Percentiles rank a stretch among this genome's conserved stretches.
These are phyloP conservation scores for Carterocephalus palaemon DNA, from an alignment of 2,888 invertebrate species.

Conservation along the genomic window DNA sequence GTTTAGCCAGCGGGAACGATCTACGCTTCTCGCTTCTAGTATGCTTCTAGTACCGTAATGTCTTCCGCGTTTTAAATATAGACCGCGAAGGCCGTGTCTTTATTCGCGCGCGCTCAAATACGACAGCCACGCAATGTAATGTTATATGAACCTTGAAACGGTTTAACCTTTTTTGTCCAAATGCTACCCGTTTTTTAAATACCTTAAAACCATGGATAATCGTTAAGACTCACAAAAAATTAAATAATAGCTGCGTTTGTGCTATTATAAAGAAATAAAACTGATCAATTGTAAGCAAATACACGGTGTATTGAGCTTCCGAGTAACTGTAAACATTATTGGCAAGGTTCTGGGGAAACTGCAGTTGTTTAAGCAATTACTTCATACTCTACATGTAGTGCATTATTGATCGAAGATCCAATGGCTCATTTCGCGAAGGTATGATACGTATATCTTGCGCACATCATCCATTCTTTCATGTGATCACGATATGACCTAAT, in stretches of 20 bases:
- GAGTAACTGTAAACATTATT: slow-evolving; percentile 13
- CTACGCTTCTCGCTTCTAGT: too few relatives aligned
- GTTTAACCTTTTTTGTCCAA: slow-evolving; percentile 33
- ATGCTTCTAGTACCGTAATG: slow-evolving; percentile 59
- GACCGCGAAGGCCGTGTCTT: slow-evolving; percentile 68
- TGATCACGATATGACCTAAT: slow-evolving; percentile 10
- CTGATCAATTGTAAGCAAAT: too few relatives aligned
- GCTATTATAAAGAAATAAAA: background rate
- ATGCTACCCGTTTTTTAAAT: slow-evolving; percentile 30
- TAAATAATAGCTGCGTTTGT: background rate
- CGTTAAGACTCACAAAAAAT: slow-evolving; percentile 17
- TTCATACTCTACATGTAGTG: background rate
- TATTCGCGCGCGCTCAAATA: slow-evolving; percentile 50
- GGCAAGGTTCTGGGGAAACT: slow-evolving; percentile 2
- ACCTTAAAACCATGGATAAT: slow-evolving; percentile 27
- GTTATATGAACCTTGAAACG: slow-evolving; percentile 54
- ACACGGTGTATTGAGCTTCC: background rate
- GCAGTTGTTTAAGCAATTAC: slow-evolving; percentile 4
- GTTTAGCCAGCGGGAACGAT: slow-evolving; percentile 58
- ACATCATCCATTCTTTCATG: slow-evolving; percentile 48
- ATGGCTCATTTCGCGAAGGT: background rate
- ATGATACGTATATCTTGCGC: slow-evolving; percentile 53
- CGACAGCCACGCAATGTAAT: slow-evolving; percentile 39
- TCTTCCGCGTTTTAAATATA: slow-evolving; percentile 77
- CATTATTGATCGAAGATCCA: too few relatives aligned